phyloP scores from a whole-genome alignment of 2,113 vertebrate species.

The Rhizomys pruinosus region DNA sequence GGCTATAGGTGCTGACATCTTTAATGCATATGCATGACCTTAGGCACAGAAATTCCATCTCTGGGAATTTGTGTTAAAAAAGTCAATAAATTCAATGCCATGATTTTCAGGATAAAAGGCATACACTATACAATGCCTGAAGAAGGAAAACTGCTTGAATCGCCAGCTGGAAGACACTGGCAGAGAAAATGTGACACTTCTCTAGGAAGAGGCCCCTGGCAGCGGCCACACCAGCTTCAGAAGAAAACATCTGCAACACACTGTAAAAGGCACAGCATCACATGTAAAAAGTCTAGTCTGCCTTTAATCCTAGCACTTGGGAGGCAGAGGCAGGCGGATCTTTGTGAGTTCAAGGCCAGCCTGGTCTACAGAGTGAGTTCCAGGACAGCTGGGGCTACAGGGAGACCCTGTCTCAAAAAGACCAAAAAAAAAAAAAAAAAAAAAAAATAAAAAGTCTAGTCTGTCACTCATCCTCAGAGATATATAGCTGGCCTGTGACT shows the following conservation, averaged over 20 bases:
- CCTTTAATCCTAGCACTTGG: background rate
- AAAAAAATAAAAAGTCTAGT: background rate
- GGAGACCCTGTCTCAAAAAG: no score
- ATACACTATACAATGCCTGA: background rate
- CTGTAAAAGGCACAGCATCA: background rate
- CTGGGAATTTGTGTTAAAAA: constrained; percentile 12
- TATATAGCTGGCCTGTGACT: background rate
- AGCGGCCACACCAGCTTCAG: background rate
- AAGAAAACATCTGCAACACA: background rate
- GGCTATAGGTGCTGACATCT: background rate
- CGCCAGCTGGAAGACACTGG: background rate
- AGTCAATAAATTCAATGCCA: background rate
- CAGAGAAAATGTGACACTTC: background rate
- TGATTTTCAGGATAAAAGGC: background rate
- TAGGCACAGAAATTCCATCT: background rate
- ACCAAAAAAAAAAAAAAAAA: no score
- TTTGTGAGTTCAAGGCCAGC: no score
- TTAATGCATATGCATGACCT: background rate
- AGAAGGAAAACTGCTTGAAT: background rate
- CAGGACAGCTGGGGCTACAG: no score
- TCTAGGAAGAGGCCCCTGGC: background rate
- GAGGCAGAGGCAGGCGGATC: no score
- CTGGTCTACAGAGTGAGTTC: no score
- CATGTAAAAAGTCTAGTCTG: background rate
- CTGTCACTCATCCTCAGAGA: background rate